Evolutionary conservation across 2,797 vertebrate genomes (phyloP).

Genomic region (Sebastes iracundus): DNA sequence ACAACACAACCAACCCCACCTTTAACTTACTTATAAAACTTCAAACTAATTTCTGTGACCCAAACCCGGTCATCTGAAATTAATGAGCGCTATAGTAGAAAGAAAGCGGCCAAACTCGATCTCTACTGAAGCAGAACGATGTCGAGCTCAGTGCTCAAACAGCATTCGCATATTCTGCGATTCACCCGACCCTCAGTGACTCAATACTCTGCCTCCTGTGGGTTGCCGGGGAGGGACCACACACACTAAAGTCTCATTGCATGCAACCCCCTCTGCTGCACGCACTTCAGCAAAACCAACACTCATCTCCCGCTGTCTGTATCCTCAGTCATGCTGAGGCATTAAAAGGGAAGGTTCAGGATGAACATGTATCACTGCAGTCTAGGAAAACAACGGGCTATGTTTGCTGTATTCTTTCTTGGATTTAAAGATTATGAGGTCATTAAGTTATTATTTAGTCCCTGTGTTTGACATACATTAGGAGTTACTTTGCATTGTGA

Average conservation of each 20-base stretch:
- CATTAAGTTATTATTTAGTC: not conserved
- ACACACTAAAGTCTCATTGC: not conserved
- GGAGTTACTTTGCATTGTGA: not conserved
- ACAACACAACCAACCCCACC: too few species aligned
- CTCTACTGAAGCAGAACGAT: conserved; percentile 25
- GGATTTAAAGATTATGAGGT: not conserved
- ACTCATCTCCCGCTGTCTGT: conserved; percentile 4
- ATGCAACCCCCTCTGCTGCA: conserved; percentile 2
- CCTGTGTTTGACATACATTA: not conserved
- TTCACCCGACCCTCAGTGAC: conserved; percentile 1
- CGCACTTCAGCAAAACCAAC: conserved; percentile 9
- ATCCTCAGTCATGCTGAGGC: conserved; percentile 3
- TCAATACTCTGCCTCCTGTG: conserved; percentile 1
- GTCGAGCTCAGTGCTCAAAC: not conserved
- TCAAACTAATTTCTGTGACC: not conserved
- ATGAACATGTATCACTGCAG: conserved; percentile 1
- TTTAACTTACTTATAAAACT: not conserved
- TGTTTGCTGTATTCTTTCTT: not conserved
- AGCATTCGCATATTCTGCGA: not conserved
- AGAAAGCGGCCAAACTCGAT: not conserved
- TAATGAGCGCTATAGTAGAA: not conserved
- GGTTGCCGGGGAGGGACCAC: not conserved
- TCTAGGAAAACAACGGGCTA: not conserved
- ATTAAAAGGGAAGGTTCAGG: not conserved
- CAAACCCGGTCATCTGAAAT: not conserved